Percentiles rank a stretch among this genome's conserved stretches.
phyloP scores from a whole-genome alignment of 2,797 vertebrate species.

The Macropus fuliginosus region DNA sequence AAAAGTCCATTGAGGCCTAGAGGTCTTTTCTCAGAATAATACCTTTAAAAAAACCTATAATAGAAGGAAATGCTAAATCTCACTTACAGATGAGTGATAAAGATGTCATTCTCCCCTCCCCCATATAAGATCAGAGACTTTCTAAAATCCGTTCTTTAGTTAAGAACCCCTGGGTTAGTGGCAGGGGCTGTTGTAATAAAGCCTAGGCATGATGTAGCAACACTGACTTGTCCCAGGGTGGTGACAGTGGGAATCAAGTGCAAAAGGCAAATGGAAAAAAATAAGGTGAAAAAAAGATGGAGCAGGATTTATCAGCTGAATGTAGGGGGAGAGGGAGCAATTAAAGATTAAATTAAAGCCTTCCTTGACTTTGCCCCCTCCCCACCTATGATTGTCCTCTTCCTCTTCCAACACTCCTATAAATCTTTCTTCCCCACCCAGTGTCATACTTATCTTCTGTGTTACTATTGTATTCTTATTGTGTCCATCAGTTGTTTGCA shows the following conservation, averaged over 20 bases:
- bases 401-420: background rate
- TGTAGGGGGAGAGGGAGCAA: background rate
- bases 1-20: background rate
- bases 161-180: background rate
- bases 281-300: background rate
- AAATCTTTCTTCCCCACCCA: background rate
- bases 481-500: background rate
- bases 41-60: background rate
- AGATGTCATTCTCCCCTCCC: background rate
- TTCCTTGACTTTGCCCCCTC: background rate
- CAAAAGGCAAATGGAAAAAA: background rate
- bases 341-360: background rate
- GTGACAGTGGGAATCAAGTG: background rate
- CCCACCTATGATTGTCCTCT: background rate
- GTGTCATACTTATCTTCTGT: background rate
- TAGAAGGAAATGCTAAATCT: background rate
- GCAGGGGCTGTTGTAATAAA: background rate
- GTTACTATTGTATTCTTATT: background rate
- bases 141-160: background rate
- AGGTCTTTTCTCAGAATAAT: background rate
- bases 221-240: too few relatives aligned
- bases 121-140: background rate
- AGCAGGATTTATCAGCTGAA: background rate
- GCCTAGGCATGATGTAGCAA: background rate
- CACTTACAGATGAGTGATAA: background rate